Conservation (phyloP, 2,888 invertebrate genomes). For the Automeris io region DNA sequence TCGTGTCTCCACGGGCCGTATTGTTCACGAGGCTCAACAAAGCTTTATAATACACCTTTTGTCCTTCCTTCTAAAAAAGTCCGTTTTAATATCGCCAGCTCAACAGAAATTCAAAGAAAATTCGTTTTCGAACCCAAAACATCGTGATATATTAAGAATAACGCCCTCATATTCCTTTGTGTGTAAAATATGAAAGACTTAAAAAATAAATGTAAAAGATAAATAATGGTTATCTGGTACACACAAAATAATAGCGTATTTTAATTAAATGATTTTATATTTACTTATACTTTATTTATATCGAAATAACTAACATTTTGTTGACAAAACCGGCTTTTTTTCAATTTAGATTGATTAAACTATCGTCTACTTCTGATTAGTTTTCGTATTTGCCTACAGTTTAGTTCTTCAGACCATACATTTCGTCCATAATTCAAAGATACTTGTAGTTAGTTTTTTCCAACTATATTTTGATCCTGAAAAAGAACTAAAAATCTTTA, state of each 20-base stretch:
- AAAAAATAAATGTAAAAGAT: background rate
- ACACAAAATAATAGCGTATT: background rate
- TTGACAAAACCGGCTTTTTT: too few relatives aligned
- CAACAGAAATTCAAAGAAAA: slow-evolving; percentile 7
- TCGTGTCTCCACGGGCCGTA: slow-evolving; percentile 18
- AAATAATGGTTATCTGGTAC: background rate
- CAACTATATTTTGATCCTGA: too few relatives aligned
- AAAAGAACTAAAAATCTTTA: too few relatives aligned
- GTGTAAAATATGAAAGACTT: background rate
- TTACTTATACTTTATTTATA: too few relatives aligned
- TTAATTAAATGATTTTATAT: too few relatives aligned
- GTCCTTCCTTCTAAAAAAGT: slow-evolving; percentile 16
- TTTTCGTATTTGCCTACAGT: too few relatives aligned
- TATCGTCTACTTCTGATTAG: too few relatives aligned
- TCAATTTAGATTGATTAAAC: too few relatives aligned
- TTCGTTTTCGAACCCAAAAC: slow-evolving; percentile 5
- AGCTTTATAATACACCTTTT: slow-evolving; percentile 22
- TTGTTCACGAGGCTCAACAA: slow-evolving; percentile 26
- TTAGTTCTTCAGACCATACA: too few relatives aligned
- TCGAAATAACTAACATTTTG: too few relatives aligned
- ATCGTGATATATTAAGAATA: background rate
- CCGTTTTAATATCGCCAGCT: slow-evolving; percentile 16
- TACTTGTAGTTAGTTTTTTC: too few relatives aligned
- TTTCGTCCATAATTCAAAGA: too few relatives aligned
- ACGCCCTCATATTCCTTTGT: background rate